Conservation (phyloP, 2,888 invertebrate species). For the Trissonchulus sp. region DNA sequence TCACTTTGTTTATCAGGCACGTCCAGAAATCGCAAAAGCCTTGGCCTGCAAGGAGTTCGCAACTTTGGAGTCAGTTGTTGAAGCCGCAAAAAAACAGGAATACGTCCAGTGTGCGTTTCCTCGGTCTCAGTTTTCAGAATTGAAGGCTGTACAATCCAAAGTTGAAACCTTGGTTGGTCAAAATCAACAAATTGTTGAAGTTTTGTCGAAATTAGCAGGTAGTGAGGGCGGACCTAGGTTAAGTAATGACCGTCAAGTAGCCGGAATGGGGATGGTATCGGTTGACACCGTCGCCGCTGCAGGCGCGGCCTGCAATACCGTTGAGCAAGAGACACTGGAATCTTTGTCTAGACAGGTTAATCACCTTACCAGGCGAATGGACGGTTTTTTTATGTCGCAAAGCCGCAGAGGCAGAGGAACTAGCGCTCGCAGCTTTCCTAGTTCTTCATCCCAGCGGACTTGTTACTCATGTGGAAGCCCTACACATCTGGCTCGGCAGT, state of each 20-base stretch:
- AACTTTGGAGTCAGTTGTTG: not conserved
- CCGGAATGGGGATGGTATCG: not conserved
- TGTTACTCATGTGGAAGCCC: not conserved
- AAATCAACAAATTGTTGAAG: not conserved
- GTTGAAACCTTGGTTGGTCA: not conserved
- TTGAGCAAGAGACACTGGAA: not conserved
- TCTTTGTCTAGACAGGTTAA: not conserved
- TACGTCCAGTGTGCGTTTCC: not conserved
- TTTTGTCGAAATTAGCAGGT: not conserved
- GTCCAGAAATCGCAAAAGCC: not conserved
- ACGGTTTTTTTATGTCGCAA: not conserved
- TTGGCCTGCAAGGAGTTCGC: not conserved
- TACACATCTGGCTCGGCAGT: not conserved
- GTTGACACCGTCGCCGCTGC: not conserved
- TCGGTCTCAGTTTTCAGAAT: not conserved
- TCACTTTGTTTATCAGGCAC: slow-evolving; percentile 4
- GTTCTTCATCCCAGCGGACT: not conserved
- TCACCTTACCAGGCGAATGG: not conserved
- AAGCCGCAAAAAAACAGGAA: not conserved
- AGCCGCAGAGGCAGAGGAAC: not conserved
- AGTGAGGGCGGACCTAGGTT: not conserved
- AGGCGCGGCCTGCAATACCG: not conserved
- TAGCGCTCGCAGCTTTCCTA: not conserved
- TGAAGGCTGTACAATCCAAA: not conserved
- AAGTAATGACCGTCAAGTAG: too few species aligned